Evolutionary conservation across 2,113 vertebrate genomes (phyloP).

Genomic region (Cyprinus carpio): DNA sequence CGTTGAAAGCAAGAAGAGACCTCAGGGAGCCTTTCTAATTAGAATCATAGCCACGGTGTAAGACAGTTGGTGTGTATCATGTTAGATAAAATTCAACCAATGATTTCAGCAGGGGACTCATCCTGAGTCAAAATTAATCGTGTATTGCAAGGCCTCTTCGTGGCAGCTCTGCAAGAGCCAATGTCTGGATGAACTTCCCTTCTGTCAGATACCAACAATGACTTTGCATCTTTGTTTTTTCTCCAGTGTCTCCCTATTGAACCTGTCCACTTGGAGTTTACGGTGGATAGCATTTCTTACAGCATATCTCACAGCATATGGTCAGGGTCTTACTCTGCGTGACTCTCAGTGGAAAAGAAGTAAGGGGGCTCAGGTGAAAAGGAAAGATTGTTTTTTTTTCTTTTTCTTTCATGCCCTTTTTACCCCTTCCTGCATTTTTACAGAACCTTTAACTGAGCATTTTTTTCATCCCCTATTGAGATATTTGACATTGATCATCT

Average conservation of each 20-base stretch:
- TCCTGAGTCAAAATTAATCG: conserved; percentile 11
- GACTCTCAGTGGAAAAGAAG: background rate
- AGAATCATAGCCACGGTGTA: background rate
- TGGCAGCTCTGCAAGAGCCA: conserved; percentile 1
- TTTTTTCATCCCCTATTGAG: conserved; percentile 28
- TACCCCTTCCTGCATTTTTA: background rate
- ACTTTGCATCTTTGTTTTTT: background rate
- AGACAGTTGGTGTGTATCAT: conserved; percentile 39
- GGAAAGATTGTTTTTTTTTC: background rate
- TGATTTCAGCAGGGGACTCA: conserved; percentile 27
- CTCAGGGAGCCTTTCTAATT: conserved; percentile 22
- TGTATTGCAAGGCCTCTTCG: conserved; percentile 5
- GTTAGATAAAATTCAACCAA: conserved; percentile 30
- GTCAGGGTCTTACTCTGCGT: background rate
- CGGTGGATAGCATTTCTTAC: background rate
- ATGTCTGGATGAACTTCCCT: conserved; percentile 5
- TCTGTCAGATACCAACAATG: conserved; percentile 16
- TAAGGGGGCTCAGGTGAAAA: background rate
- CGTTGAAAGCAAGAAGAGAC: background rate
- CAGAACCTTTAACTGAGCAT: conserved; percentile 13
- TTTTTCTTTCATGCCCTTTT: background rate
- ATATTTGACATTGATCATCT: conserved; percentile 58
- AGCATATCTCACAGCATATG: background rate
- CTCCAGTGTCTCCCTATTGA: background rate
- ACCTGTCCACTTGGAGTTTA: conserved; percentile 1